Evolutionary conservation across 2,888 invertebrate species (phyloP).

Genomic region (Leptopilina syphax): DNA sequence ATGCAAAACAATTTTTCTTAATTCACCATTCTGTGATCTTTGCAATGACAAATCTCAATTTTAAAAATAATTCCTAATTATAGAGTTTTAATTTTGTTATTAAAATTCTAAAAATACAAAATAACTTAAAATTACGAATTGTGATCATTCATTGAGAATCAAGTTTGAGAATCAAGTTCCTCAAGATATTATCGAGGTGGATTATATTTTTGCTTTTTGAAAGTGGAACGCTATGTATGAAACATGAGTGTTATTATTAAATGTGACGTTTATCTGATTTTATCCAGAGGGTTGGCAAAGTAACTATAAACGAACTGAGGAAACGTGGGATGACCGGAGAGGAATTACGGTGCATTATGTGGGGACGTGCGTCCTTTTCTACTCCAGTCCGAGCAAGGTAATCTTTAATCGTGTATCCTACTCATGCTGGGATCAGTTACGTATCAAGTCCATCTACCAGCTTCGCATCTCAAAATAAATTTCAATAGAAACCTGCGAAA

Average conservation of each 20-base stretch:
- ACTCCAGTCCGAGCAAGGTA: conserved; percentile 88
- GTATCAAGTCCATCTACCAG: conserved; percentile 42
- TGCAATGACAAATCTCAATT: no score
- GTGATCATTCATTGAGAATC: no score
- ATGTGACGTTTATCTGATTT: conserved; percentile 40
- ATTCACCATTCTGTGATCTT: no score
- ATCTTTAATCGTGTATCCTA: conserved; percentile 55
- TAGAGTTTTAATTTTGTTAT: no score
- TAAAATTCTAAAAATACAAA: neutral
- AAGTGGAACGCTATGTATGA: conserved; percentile 15
- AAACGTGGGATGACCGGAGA: conserved; percentile 92
- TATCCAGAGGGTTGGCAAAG: conserved; percentile 89
- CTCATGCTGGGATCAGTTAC: conserved; percentile 52
- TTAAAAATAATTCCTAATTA: no score
- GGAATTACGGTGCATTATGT: conserved; percentile 91
- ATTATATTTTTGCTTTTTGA: conserved; percentile 32
- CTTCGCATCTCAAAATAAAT: neutral
- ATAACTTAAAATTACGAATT: no score
- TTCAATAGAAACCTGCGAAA: neutral
- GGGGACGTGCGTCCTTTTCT: conserved; percentile 92
- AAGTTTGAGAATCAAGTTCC: neutral
- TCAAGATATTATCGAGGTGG: neutral
- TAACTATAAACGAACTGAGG: conserved; percentile 89
- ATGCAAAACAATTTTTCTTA: neutral
- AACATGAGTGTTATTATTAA: conserved; percentile 12